Conservation (phyloP, 1,140 invertebrate species). For the Polypedilum pembai region DNA sequence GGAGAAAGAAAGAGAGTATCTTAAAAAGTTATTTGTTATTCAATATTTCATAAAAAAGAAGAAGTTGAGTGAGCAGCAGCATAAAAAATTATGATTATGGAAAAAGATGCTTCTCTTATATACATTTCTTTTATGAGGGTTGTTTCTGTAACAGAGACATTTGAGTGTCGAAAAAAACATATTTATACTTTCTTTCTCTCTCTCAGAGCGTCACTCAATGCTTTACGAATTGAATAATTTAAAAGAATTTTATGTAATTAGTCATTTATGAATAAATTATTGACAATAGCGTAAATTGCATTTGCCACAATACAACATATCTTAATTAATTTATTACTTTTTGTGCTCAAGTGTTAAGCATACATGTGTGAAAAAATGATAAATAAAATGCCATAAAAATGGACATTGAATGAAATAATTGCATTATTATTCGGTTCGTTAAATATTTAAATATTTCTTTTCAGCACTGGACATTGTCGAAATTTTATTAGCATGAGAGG, state of each 20-base stretch:
- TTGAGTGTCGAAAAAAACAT: slow-evolving; percentile 20
- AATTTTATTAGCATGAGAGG: too few relatives aligned
- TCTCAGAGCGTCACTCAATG: too few relatives aligned
- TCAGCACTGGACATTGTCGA: background rate
- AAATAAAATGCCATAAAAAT: background rate
- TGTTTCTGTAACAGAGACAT: background rate
- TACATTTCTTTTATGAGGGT: background rate
- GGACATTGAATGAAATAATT: slow-evolving; percentile 12
- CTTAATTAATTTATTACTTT: background rate
- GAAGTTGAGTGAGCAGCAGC: background rate
- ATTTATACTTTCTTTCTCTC: too few relatives aligned
- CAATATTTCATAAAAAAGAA: slow-evolving; percentile 16
- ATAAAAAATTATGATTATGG: slow-evolving; percentile 16
- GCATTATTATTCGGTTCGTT: slow-evolving; percentile 26
- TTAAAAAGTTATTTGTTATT: slow-evolving; percentile 16
- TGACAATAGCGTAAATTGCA: too few relatives aligned
- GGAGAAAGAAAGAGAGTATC: background rate
- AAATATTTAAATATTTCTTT: slow-evolving; percentile 18
- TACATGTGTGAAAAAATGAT: too few relatives aligned
- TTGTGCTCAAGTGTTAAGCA: too few relatives aligned
- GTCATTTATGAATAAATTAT: too few relatives aligned
- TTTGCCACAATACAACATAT: background rate
- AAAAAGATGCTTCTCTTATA: slow-evolving; percentile 6
- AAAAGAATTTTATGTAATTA: too few relatives aligned
- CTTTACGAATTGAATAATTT: too few relatives aligned